Evolutionary conservation across 2,113 vertebrate species (phyloP), one percentile per base, ranked within the genome.

Genomic region (Pituophis catenifer): DNA sequence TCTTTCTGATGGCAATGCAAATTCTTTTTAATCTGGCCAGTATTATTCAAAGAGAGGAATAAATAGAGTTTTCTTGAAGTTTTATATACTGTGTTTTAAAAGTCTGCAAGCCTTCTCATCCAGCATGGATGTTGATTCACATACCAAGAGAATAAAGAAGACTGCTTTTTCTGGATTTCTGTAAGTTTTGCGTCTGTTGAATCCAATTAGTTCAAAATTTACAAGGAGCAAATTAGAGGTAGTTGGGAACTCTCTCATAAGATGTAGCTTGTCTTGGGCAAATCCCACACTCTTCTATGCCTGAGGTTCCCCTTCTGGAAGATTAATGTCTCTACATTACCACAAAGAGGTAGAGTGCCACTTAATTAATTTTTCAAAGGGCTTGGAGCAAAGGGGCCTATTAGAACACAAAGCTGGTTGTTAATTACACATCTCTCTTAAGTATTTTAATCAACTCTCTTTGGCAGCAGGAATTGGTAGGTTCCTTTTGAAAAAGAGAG

Each of bases 361-460:
- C 44, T 81, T 81, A 89, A 93, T 91, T 93, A 75, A 75, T 93
- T 93, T 93, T 91, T 91, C 86, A 85, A 91, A 59, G 86, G 8
- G 26, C 48, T 91, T 50, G 57, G 90, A 91, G 90, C 62, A 89
- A 85, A 93, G 62, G 90, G 93, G 57, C 62, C 62, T 53, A 52
- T 52, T 91, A 89, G 54, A 89, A 53, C 59, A 89, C 91, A 92
- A 92, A 89, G 62, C 87, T 93, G 70, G 33, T 89, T 57, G 70
- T 93, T 92, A 88, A 92, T 93, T 88, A 91, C 86, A 89, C 62
- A 85, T 81, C 19, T 89, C 86, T 89, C 53, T 26, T 81, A 91
- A 89, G 90, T 89, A 91, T 91, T 50, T 88, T 93, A 93, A 91
- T 91, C 57, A 89, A 89, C 59, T 52, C 26, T 70, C 58, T 59